These are phyloP conservation scores for honey bee (Apis mellifera) DNA, from an alignment of 1,140 invertebrate species.

Conservation along the genomic window DNA sequence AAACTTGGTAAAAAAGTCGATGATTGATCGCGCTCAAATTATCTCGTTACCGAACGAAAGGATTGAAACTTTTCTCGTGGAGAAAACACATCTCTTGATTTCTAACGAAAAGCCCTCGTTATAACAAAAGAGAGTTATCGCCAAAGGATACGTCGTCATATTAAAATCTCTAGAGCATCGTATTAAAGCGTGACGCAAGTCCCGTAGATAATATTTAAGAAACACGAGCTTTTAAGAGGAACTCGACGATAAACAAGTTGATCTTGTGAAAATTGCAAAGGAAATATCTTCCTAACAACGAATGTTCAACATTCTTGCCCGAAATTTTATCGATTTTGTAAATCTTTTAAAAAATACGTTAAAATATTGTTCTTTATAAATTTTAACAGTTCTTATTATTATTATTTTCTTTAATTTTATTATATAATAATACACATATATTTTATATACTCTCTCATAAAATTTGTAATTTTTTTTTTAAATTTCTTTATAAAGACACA, in stretches of 20 bases:
- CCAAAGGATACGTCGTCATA: neutral
- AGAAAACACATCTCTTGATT: neutral
- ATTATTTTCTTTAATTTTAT: too few species aligned
- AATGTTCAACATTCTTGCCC: neutral
- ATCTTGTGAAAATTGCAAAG: neutral
- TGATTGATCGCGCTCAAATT: slow-evolving; percentile 8
- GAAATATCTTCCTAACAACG: neutral
- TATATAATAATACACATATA: too few species aligned
- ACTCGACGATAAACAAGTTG: neutral
- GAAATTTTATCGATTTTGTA: neutral
- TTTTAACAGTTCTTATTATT: too few species aligned
- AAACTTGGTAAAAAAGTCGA: too few species aligned
- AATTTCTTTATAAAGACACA: too few species aligned
- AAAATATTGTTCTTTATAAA: too few species aligned
- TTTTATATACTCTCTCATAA: too few species aligned
- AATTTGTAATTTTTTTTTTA: too few species aligned
- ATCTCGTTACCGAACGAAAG: neutral
- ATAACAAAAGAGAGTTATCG: neutral
- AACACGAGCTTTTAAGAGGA: neutral
- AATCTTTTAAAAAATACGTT: neutral
- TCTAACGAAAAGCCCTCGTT: neutral
- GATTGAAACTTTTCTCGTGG: neutral
- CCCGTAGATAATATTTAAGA: slow-evolving; percentile 1
- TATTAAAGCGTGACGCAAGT: slow-evolving; percentile 2
- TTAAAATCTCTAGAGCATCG: neutral